A percentile compares a stretch with the other conserved stretches of the same genome.
Conservation (phyloP, 1,140 invertebrate species). For the Aethina tumida region DNA sequence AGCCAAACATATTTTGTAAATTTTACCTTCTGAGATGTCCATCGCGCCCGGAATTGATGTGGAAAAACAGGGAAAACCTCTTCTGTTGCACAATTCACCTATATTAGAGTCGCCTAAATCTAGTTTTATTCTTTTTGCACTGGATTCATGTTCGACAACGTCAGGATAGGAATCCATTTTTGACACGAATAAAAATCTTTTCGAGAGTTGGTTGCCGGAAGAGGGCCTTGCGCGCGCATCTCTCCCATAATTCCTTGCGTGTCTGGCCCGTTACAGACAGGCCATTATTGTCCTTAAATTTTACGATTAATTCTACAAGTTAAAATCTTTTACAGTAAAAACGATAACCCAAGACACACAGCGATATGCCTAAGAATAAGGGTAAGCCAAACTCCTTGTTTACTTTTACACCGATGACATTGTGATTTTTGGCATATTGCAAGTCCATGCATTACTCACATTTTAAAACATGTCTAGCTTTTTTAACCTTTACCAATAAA, state of each 20-base stretch:
- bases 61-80: constrained; percentile 30
- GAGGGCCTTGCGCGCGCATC: constrained; percentile 13
- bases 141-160: constrained; percentile 32
- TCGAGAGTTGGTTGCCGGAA: constrained; percentile 18
- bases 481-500: no score
- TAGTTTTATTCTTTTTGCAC: constrained; percentile 34
- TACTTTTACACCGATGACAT: not conserved
- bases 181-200: constrained; percentile 33
- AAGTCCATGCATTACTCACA: not conserved
- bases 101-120: constrained; percentile 25
- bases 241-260: constrained; percentile 13
- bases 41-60: constrained; percentile 22
- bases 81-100: constrained; percentile 27
- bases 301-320: constrained; percentile 10
- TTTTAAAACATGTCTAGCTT: no score
- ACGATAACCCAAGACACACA: constrained; percentile 7
- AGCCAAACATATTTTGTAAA: constrained; percentile 36
- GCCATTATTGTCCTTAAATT: constrained; percentile 8
- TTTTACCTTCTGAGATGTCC: constrained; percentile 35
- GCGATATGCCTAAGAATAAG: constrained; percentile 35
- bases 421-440: constrained; percentile 13
- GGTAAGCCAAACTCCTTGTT: constrained; percentile 17
- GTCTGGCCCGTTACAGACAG: constrained; percentile 4
- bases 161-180: constrained; percentile 35
- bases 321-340: constrained; percentile 10